These are phyloP conservation scores for Strix uralensis DNA, from an alignment of 2,113 vertebrate genomes.

Conservation along the genomic window DNA sequence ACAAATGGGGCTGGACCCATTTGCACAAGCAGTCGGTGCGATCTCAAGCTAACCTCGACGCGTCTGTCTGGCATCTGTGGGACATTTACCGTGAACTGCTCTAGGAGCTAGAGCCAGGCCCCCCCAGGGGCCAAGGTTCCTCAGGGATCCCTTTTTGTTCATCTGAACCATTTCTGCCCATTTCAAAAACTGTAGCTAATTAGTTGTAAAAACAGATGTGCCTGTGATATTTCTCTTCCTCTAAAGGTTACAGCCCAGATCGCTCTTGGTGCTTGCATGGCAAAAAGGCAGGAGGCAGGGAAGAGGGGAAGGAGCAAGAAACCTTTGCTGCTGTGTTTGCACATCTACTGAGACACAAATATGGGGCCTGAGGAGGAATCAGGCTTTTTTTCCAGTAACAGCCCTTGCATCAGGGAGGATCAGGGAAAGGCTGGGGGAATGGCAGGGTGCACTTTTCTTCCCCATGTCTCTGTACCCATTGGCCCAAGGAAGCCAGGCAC, in stretches of 20 bases:
- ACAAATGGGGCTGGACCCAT: background rate
- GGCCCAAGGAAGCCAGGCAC: background rate
- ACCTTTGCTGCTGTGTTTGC: background rate
- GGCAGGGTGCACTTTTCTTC: background rate
- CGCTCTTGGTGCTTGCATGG: background rate
- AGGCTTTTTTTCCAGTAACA: background rate
- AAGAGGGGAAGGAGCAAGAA: background rate
- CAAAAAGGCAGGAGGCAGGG: background rate
- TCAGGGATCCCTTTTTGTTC: background rate
- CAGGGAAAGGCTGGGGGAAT: background rate
- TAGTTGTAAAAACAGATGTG: slow-evolving; percentile 40
- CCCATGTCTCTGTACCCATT: background rate
- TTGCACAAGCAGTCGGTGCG: background rate
- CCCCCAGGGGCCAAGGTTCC: background rate
- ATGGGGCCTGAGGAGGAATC: background rate
- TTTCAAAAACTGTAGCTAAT: slow-evolving; percentile 28
- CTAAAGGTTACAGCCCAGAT: slow-evolving; percentile 20
- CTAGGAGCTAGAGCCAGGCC: background rate
- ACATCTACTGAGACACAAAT: background rate
- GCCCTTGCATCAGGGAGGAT: background rate
- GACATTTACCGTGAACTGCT: background rate
- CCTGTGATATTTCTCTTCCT: slow-evolving; percentile 51
- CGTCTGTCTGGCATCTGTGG: accelerated
- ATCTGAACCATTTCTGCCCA: slow-evolving; percentile 2
- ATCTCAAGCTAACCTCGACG: background rate